phyloP scores from a whole-genome alignment of 1,140 invertebrate genomes.

The Orussus abietinus region DNA sequence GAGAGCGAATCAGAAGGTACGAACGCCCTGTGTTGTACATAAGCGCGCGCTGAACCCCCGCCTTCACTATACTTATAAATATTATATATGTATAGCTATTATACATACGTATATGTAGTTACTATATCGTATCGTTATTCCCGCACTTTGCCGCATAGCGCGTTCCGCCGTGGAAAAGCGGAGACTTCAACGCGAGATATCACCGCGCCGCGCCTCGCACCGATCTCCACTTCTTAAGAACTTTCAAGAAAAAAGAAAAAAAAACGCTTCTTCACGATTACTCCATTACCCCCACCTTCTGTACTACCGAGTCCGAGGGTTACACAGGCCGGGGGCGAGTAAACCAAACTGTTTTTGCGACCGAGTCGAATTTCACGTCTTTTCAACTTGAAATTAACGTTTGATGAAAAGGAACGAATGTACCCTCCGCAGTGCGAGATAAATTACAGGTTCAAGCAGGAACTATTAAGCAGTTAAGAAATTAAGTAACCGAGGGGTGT shows the following conservation, averaged over 20 bases:
- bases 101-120: conserved; percentile 6
- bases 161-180: not conserved
- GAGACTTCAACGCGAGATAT: conserved; percentile 6
- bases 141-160: not conserved
- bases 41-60: conserved; percentile 12
- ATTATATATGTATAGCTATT: not conserved
- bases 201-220: not conserved
- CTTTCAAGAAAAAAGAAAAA: not conserved
- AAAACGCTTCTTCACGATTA: no score
- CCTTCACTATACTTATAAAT: not conserved
- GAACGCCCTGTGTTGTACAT: conserved; percentile 14
- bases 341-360: no score
- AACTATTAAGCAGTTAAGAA: no score
- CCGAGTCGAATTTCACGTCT: no score
- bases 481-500: no score
- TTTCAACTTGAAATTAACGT: no score
- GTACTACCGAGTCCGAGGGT: no score
- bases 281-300: no score
- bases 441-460: no score
- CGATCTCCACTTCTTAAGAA: not conserved
- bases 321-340: no score
- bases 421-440: no score
- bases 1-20: conserved; percentile 2
- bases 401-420: no score
- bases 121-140: conserved; percentile 3